Evolutionary conservation across 2,113 vertebrate species (phyloP), one percentile per base, ranked within the genome.

Genomic region (Pelobates fuscus): DNA sequence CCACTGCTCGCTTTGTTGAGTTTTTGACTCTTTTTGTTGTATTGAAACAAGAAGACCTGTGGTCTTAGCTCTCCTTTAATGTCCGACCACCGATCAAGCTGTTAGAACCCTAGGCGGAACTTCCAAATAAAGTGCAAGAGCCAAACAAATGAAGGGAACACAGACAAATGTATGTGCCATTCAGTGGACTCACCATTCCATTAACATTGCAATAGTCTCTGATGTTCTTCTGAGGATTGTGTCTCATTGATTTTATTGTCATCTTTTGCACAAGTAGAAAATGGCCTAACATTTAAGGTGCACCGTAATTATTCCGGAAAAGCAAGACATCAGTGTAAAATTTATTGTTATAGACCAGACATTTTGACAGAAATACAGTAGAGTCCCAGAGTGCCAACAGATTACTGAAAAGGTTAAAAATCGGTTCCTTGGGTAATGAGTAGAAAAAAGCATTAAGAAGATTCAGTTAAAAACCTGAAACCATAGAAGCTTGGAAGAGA

Each of bases 241-340:
- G 37, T 82, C 82, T 66, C 78, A 90, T 90, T 82, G 88, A 92
- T 91, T 91, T 90, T 86, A 86, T 91, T 91, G 87, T 89, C 88
- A 85, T 90, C 82, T 83, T 78, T 89, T 89, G 84, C 85, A 82
- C 88, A 84, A 88, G 87, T 84, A 86, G 85, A 91, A 89, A 91
- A 89, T 82, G 87, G 81, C 81, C 80, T 86, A 88, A 86, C 86
- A 86, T 89, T 92, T 89, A 84, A 89, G 86, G 81, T 87, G 80
- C 76, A 52, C 77, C 83, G 85, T 89, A 88, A 89, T 90, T 92
- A 88, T 90, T 91, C 87, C 83, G 27, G 74, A 91, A 92, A 92
- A 90, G 87, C 88, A 93, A 92, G 88, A 88, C 86, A 88, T 89
- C 89, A 89, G 82, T 87, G 83, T 85, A 86, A 90, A 91, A 85